These are phyloP conservation scores for Glossophaga mutica DNA, from an alignment of 2,797 vertebrate genomes.

Conservation along the genomic window DNA sequence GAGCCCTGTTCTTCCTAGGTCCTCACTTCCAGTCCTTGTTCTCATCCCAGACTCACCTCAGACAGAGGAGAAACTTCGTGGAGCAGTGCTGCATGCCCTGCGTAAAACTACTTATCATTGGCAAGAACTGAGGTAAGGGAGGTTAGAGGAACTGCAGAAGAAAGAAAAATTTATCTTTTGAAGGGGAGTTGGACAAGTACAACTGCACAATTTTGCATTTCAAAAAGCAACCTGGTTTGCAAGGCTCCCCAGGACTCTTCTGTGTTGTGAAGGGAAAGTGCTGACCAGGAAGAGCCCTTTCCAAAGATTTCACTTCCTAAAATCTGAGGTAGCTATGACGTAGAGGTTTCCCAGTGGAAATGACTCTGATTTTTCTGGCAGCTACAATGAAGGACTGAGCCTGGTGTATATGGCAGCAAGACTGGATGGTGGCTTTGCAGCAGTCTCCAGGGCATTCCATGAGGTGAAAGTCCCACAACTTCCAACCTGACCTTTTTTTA, in stretches of 20 bases:
- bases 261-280: not conserved
- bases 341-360: not conserved
- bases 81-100: constrained; percentile 83
- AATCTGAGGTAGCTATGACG: not conserved
- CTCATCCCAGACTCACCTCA: constrained; percentile 23
- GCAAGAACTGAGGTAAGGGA: constrained; percentile 85
- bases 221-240: not conserved
- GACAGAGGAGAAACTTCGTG: constrained; percentile 80
- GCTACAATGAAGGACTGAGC: constrained; percentile 86
- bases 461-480: constrained; percentile 82
- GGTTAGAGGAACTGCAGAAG: not conserved
- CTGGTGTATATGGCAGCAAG: constrained; percentile 89
- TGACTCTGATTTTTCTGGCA: constrained; percentile 65
- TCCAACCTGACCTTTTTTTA: not conserved
- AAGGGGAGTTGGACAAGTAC: not conserved
- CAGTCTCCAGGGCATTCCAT: constrained; percentile 87
- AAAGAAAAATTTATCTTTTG: not conserved
- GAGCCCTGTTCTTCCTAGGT: constrained; percentile 33
- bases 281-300: not conserved
- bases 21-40: constrained; percentile 47
- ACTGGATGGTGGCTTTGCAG: constrained; percentile 89
- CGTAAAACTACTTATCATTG: constrained; percentile 88
- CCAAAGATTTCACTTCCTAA: not conserved
- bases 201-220: not conserved
- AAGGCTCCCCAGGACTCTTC: not conserved